phyloP scores from a whole-genome alignment of 2,113 vertebrate species.

The Platysteira castanea region DNA sequence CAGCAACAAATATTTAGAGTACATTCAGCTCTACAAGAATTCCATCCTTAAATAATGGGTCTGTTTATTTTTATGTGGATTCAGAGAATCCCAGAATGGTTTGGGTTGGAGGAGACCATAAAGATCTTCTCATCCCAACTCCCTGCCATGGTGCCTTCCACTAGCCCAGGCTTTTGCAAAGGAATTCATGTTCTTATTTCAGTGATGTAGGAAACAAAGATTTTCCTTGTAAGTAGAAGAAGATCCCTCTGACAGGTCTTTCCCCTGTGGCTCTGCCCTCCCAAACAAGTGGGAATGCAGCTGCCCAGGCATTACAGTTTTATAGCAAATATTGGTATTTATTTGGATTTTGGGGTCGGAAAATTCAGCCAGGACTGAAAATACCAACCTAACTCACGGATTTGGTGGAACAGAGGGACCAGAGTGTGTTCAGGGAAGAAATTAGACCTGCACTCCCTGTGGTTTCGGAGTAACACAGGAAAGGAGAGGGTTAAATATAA shows the following conservation, averaged over 20 bases:
- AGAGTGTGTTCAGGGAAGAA: not conserved
- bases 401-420: not conserved
- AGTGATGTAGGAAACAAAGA: not conserved
- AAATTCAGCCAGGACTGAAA: not conserved
- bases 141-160: not conserved
- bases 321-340: not conserved
- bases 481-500: not conserved
- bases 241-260: not conserved
- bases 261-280: not conserved
- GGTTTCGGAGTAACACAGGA: not conserved
- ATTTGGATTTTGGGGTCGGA: not conserved
- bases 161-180: not conserved
- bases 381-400: not conserved
- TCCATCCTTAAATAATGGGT: not conserved
- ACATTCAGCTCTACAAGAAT: not conserved
- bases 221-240: not conserved
- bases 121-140: not conserved
- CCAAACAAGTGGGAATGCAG: not conserved
- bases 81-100: rapidly evolving
- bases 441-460: not conserved
- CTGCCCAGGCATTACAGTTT: not conserved
- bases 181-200: not conserved
- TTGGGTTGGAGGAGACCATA: not conserved
- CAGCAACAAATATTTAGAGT: not conserved
- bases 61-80: not conserved